Evolutionary conservation across 1,140 invertebrate species (phyloP).

Genomic region (Acromyrmex echinatior): DNA sequence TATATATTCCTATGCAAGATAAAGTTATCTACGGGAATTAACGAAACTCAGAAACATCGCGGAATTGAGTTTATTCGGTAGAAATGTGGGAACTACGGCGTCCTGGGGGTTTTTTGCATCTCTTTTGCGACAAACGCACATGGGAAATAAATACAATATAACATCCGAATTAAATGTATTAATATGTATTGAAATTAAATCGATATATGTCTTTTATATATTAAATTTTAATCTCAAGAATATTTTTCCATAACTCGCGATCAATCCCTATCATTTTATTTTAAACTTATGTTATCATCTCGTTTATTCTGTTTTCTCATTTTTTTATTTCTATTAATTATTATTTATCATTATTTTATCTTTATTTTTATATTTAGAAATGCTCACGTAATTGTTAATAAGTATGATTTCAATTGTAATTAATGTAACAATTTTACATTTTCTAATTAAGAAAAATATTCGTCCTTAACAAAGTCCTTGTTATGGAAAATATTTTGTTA

Average conservation of each 20-base stretch:
- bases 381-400: not conserved
- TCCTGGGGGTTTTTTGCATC: not conserved
- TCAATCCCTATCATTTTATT: not conserved
- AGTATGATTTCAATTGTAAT: constrained; percentile 14
- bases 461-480: not conserved
- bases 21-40: not conserved
- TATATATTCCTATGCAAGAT: not conserved
- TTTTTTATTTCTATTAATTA: not conserved
- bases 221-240: constrained; percentile 15
- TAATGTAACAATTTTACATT: not conserved
- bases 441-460: not conserved
- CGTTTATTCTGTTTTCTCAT: not conserved
- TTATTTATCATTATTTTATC: not conserved
- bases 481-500: not conserved
- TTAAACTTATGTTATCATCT: not conserved
- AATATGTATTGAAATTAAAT: constrained; percentile 14
- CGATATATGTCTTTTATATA: not conserved
- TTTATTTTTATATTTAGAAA: constrained; percentile 10
- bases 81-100: not conserved
- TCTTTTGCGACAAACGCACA: not conserved
- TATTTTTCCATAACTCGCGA: not conserved
- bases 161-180: constrained; percentile 14
- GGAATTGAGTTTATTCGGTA: not conserved
- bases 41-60: not conserved
- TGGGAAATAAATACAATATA: constrained; percentile 32